phyloP scores from a whole-genome alignment of 1,140 invertebrate genomes.

The Aphis craccivora region DNA sequence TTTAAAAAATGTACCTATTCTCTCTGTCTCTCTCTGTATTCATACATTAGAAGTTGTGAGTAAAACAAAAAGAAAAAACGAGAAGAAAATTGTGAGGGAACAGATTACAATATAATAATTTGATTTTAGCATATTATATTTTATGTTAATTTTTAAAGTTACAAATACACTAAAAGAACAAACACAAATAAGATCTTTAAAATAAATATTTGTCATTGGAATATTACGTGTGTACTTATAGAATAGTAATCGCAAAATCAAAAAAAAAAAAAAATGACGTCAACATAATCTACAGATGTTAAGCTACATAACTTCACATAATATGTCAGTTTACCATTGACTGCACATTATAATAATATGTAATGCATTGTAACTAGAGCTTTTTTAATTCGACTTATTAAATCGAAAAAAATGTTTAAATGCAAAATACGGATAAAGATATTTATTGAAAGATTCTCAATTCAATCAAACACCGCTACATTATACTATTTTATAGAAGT shows the following conservation, averaged over 20 bases:
- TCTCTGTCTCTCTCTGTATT: not conserved
- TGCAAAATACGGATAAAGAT: not conserved
- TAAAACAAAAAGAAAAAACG: not conserved
- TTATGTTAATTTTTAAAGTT: not conserved
- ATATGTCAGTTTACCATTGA: not conserved
- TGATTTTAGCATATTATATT: not conserved
- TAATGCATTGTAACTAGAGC: not conserved
- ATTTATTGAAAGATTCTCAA: not conserved
- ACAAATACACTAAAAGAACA: not conserved
- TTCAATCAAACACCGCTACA: no score
- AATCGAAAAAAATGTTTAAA: not conserved
- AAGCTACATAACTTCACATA: not conserved
- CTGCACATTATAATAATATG: not conserved
- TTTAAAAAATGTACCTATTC: not conserved
- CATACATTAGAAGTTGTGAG: not conserved
- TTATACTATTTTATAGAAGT: not conserved
- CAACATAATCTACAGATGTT: not conserved
- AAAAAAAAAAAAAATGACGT: not conserved
- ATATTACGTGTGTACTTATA: not conserved
- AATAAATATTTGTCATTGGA: not conserved
- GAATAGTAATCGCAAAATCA: not conserved
- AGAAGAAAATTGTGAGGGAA: not conserved
- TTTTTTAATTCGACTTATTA: not conserved
- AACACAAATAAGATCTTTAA: not conserved
- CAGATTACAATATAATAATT: not conserved